Base-by-base conservation (phyloP, 2,888 invertebrate species). In the Cataglyphis livida region DNA sequence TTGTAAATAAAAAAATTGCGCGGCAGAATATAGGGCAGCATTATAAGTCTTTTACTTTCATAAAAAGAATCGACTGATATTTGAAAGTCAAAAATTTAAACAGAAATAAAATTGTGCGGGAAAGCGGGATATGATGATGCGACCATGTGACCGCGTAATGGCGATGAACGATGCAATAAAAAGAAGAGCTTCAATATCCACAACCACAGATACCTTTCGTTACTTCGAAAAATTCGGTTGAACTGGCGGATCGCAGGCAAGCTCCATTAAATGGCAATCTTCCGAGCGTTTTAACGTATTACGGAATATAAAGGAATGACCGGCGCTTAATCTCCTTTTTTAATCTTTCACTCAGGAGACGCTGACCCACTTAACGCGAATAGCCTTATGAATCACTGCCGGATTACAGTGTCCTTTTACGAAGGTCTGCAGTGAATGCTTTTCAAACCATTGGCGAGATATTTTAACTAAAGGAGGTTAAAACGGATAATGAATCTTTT, bases 351-450 rank as follows among this genome's bases (percentile, higher is more conserved):
- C 66, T 62, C 28, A 41, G 81, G 64, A 83, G 61, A 81, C 64
- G 76, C 35, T 85, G 86, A 83, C 86, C 86, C 82, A 85, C 73
- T 85, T 86, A 85, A 76, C 66, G 79, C 54, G 76, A 51, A 75
- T 57, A 66, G 54, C 54, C 85, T 71, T 70, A 85, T 85, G 79
- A 62, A 84, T 85, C 85, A 84, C 85, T 68, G 75, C 44, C 32
- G 82, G 85, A 85, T 85, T 84, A 85, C 82, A 70, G 57, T 54
- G 44, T 70, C 62, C 73, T 65, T 82, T 73, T 41, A 79, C 44
- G 35, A 54, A 78, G 70, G 66, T 61, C 61, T 48, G 74, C 66
- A 48, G 28, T n/a, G 48, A 79, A 75, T 65, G 57, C 51, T 82
- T 78, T 78, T 73, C 78, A 35, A 71, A 59, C 35, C 78, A 44